Evolutionary conservation across 2,888 invertebrate species (phyloP), one percentile per base, ranked within the genome.

Genomic region (Rhogogaster chlorosoma): DNA sequence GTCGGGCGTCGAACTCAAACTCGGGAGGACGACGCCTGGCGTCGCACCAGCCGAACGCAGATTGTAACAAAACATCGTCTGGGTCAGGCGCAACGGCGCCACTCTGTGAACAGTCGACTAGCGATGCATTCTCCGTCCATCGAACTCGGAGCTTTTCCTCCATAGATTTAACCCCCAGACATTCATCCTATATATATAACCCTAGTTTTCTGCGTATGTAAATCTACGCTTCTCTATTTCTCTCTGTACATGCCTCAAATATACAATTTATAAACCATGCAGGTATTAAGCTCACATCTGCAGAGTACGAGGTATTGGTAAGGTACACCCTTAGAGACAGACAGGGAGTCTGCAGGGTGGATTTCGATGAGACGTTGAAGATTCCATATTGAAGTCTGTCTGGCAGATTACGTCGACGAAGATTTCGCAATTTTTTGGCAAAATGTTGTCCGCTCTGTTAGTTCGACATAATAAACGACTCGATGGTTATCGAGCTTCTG

Each of bases 1-100:
- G 45, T 26, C 83, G 83, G 83, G 83, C 83, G 83, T 83, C 83
- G 83, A 83, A 83, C 64, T 83, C 84, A 7, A 70, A 53, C 84
- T 36, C 53, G 32, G 32, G 29, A 26, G 80, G 22, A 80, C 84
- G 49, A 80, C 84, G 84, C 84, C 84, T 71, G 57, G 84, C 84
- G 84, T 85, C 84, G 42, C 84, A 70, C 77, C 84, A 78, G 57
- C 45, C 70, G 49, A 67, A 78, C 49, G 71, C 82, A 71, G 57
- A 85, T 84, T 61, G 84, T 80, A 80, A 80, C 78, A 80, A 85
- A 82, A 70, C 78, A 85, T 70, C 84, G 84, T 85, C 84, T 80
- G 84, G 84, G 84, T 85, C 84, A 85, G 84, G 80, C 84, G 84
- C 82, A 77, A 70, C 49, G 84, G 84, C 84, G 84, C 84, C 84